Base-by-base conservation (phyloP, 2,113 vertebrate genomes). In the Telmatochromis brichardi region DNA sequence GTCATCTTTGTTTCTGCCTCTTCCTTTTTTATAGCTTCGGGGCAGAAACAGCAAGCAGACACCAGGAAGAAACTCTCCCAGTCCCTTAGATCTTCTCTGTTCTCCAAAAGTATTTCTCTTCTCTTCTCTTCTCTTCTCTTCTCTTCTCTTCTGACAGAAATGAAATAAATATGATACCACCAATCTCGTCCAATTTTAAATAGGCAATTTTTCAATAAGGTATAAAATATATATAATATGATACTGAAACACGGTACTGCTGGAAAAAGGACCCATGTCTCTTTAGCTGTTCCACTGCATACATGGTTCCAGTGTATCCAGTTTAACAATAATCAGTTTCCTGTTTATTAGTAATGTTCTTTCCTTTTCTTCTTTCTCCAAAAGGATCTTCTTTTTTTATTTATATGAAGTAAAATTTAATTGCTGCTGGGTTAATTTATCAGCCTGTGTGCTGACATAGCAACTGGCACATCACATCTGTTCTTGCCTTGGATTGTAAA, bases 11-110 rank as follows among this genome's bases (percentile, higher is more conserved):
- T 93, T 85, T 87, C 78, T 88, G 51, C 84, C 80, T 88, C 45
- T 92, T 88, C 60, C 82, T 90, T 81, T 68, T 82, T 63, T 81
- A 82, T 93, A 50, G 86, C 94, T 87, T 82, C 63, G 35, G 93
- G 94, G 93, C 81, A 93, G 73, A 89, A 91, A 87, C 83, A 80
- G 83, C 90, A 73, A 89, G 86, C 78, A 90, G 60, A 88, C 84
- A 87, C 54, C 80, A 86, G 23, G 85, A 88, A 78, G 81, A 54
- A 86, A 76, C 15, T 35, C 82, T 89, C 13, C 40, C 82, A 80
- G 88, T 78, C 45, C 82, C 63, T 86, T n/a, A 81, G 55, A 60
- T 50, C 79, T 83, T 21, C 23, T 71, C 37, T 26, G 45, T 5
- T 83, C 31, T 85, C 58, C 58, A 50, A 21, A 80, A 33, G 14